A percentile compares a stretch with the other conserved stretches of the same genome.
Evolutionary conservation across 2,888 invertebrate species (phyloP).

Genomic region (Branchipolynoe longqiensis): DNA sequence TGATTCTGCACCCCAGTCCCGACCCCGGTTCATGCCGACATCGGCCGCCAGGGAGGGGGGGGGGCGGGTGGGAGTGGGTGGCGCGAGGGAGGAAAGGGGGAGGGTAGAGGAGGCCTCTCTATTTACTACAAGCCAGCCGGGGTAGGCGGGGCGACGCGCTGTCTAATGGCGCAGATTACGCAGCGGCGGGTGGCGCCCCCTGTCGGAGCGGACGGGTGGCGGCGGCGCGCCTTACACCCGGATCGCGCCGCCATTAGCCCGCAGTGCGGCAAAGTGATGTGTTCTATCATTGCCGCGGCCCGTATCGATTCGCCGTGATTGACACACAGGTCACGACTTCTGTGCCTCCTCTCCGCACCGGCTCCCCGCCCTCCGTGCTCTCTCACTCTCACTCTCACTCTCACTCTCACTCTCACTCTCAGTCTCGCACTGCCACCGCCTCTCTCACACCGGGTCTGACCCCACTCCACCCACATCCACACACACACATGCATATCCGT

Average conservation of each 20-base stretch:
- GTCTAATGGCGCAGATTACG: not conserved
- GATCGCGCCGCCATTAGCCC: conserved; percentile 30
- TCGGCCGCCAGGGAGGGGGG: no score
- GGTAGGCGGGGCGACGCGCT: not conserved
- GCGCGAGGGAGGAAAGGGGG: no score
- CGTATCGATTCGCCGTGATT: conserved; percentile 15
- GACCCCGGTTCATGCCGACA: no score
- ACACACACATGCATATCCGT: no score
- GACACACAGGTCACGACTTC: conserved; percentile 38
- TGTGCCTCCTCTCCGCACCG: not conserved
- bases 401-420: not conserved
- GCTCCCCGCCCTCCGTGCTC: not conserved
- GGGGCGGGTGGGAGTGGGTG: no score
- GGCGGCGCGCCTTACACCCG: conserved; percentile 5
- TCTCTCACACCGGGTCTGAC: not conserved
- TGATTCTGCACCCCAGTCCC: no score
- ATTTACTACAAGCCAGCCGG: no score
- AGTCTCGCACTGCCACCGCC: not conserved
- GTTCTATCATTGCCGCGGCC: conserved; percentile 29
- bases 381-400: not conserved
- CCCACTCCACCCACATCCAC: not conserved
- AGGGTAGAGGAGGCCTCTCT: no score
- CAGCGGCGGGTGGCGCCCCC: not conserved
- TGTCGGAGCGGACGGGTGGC: not conserved
- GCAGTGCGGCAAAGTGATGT: conserved; percentile 31